Base-by-base conservation (phyloP, 2,113 vertebrate species). In the Takifugu bimaculatus region DNA sequence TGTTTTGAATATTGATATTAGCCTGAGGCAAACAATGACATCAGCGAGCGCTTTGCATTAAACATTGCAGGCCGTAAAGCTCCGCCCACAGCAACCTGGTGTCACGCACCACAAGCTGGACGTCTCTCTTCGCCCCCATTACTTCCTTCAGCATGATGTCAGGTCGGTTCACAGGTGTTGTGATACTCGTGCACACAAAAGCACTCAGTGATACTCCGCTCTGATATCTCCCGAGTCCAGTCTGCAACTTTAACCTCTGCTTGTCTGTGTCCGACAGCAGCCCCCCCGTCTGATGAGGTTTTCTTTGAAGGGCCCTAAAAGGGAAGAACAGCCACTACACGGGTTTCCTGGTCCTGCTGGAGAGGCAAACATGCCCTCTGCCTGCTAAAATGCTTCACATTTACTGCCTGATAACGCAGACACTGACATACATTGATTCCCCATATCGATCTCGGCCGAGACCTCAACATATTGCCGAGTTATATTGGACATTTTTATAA, bases 401-500 rank as follows among this genome's bases (percentile, higher is more conserved):
- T 82, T 83, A 76, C 75, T 53, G 39, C 14, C 7, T 45, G 63
- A 63, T 76, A 83, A 85, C 76, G 73, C 58, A 78, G 74, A 78
- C 54, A 52, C 74, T 79, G 81, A 82, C 84, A 68, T 79, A 39
- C 77, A 86, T 86, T 81, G 79, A 88, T 86, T 75, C 65, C 55
- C 48, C 42, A n/a, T 52, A 86, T 85, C 10, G 79, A 87, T 81
- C 74, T 1, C 49, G 60, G 53, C 77, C 77, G 52, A 72, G 80
- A 84, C 74, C 78, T 77, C 70, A 70, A 84, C 69, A 78, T 83
- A 88, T 76, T 75, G 74, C 78, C 82, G 75, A 83, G 78, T 83
- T 85, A 80, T 85, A 74, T 77, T 75, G 72, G 72, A 79, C 74
- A 76, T 78, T 87, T 87, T 87, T 75, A 83, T 78, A 82, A 84